Evolutionary conservation across 2,888 invertebrate genomes (phyloP), one percentile per base, ranked within the genome.

Genomic region (Drosophila robusta): DNA sequence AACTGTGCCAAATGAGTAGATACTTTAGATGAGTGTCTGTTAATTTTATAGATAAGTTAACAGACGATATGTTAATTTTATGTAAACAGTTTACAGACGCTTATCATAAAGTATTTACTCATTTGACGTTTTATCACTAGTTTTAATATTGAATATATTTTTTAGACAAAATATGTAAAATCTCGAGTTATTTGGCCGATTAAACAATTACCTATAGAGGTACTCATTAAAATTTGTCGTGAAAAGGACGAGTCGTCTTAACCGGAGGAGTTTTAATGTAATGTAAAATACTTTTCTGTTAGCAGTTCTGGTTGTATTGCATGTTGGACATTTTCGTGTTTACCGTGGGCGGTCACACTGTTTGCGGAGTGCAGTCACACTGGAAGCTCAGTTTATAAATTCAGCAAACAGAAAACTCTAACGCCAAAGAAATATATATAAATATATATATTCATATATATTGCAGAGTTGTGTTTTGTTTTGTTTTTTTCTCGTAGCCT

Each of bases 331-430:
- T 56, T 61, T 49, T 50, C 4, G 8, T 4, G 8, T 29, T 50
- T 32, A 36, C 24, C 16, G 16, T 12, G 2, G 2, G 29, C 22
- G 62, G 75, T 62, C 69, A 72, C 61, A 74, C 56, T 46, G 52
- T 46, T 54, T 50, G 52, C 36, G 16, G 49, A 57, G 68, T 61
- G 76, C 70, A 70, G 73, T 46, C 73, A 73, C 73, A 70, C 65
- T 74, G 77, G 72, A 68, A 68, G 69, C 66, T 74, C 77, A 70
- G 77, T 76, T 74, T 65, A 76, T 76, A 65, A 74, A 55, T 70
- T 74, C 77, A 74, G 77, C 77, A 71, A 76, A 74, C 66, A 74
- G 38, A 66, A 62, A 66, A 66, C 61, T 52, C 32, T 36, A 55
- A 77, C 72, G 58, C 54, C 62, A 63, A 62, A 62, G 44, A 76